Evolutionary conservation across 2,888 invertebrate species (phyloP).

Genomic region (Pocota personata): DNA sequence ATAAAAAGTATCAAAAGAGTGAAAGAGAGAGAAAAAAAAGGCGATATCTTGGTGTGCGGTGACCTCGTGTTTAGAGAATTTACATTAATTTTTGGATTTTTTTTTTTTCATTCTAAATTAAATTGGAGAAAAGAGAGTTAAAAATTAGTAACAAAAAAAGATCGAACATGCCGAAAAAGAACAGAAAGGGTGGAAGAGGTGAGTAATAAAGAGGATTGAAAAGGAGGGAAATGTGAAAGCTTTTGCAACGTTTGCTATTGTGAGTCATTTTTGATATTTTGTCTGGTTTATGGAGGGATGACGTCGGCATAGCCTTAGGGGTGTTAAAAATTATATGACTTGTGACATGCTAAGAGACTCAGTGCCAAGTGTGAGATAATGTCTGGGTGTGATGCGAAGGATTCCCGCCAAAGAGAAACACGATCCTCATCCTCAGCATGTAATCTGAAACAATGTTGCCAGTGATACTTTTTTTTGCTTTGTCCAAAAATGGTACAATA

Average conservation of each 20-base stretch:
- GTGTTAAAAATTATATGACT: background rate
- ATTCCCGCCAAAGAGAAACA: constrained; percentile 28
- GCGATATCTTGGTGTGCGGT: constrained; percentile 74
- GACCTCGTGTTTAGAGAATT: constrained; percentile 76
- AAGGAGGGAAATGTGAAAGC: background rate
- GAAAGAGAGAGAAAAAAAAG: constrained; percentile 28
- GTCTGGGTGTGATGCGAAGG: background rate
- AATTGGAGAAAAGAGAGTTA: constrained; percentile 51
- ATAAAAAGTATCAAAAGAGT: constrained; percentile 56
- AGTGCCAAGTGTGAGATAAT: background rate
- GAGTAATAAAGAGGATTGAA: constrained; percentile 72
- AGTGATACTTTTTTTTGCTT: no score
- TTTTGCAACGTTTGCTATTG: constrained; percentile 53
- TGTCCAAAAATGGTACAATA: no score
- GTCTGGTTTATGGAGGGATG: background rate
- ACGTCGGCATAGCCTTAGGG: background rate
- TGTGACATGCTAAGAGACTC: background rate
- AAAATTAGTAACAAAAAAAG: constrained; percentile 72
- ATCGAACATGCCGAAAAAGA: constrained; percentile 81
- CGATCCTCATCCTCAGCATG: no score
- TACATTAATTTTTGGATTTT: constrained; percentile 38
- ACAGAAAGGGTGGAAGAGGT: constrained; percentile 82
- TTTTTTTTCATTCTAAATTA: constrained; percentile 21
- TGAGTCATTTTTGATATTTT: constrained; percentile 52
- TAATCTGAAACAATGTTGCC: no score